Base-by-base conservation (phyloP, 2,113 vertebrate genomes). In the Engraulis encrasicolus region DNA sequence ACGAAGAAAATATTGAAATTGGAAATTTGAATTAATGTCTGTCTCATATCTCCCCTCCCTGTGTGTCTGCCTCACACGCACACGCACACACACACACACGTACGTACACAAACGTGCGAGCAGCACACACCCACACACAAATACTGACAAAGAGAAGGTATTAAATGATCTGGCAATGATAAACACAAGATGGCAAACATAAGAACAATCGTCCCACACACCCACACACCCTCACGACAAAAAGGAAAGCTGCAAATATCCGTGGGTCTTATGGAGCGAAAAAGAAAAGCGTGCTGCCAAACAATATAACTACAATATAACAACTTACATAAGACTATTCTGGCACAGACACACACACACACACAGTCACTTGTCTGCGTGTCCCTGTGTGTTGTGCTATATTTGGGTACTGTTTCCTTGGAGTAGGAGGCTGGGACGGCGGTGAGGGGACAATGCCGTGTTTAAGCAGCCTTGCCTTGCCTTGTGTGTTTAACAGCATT, bases 401-500 rank as follows among this genome's bases (percentile, higher is more conserved):
- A 61, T 61, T 61, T 61, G 54, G 54, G 54, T 61, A 6, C 54
- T 23, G n/a, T n/a, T 61, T 23, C 50, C n/a, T 11, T 23, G 54
- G 54, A 7, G 54, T 61, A 7, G 54, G 54, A 61, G 54, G 54
- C 23, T 61, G 54, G 54, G 6, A 61, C 23, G 20, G n/a, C n/a
- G n/a, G n/a, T n/a, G n/a, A n/a, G n/a, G n/a, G n/a, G n/a, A 23
- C 54, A 61, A 61, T 61, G n/a, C 6, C 23, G 20, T 61, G 20
- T 23, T 61, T 7, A 54, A 54, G 50, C n/a, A n/a, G n/a, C 20
- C 54, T 4, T 6, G 5, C 2, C 20, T 23, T 23, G n/a, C n/a
- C n/a, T n/a, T n/a, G n/a, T n/a, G n/a, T n/a, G n/a, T 61, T n/a
- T 61, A 61, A 61, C 54, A 23, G 54, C 54, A 61, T 61, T 61